Percentiles rank a stretch among this genome's conserved stretches.
Conservation (phyloP, 2,113 vertebrate species). For the Gnathonemus echidnorhynchus region DNA sequence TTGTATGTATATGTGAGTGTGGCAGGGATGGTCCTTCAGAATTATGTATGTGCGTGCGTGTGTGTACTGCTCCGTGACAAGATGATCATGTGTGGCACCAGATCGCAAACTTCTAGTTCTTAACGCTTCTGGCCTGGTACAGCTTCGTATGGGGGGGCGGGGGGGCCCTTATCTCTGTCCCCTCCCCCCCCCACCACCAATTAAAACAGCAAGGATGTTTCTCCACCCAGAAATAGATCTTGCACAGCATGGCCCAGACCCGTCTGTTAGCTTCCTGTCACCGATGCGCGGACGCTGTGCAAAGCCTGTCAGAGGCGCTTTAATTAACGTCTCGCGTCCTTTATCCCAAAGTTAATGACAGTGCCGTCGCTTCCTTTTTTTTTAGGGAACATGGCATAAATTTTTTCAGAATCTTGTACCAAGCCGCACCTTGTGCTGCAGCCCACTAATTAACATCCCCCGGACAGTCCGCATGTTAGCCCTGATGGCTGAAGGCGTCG, state of each 20-base stretch:
- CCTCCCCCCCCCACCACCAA: neutral
- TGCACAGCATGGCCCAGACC: neutral
- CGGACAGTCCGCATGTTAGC: neutral
- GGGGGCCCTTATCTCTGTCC: neutral
- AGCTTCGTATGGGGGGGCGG: neutral
- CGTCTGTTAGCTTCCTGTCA: neutral
- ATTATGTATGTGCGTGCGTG: neutral
- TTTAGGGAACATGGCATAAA: neutral
- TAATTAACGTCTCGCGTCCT: slow-evolving; percentile 19
- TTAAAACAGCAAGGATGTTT: neutral
- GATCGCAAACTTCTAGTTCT: neutral
- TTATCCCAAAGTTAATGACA: slow-evolving; percentile 17
- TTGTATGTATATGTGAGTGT: neutral
- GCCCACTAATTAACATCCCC: slow-evolving; percentile 5
- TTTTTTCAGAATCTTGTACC: neutral
- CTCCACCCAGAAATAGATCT: slow-evolving; percentile 7
- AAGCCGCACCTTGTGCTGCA: neutral
- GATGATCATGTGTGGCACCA: neutral
- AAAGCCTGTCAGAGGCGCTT: neutral
- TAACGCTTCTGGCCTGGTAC: neutral
- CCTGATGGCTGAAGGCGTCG: neutral
- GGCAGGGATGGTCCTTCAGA: no score
- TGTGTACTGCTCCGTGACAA: no score
- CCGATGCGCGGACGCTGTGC: neutral
- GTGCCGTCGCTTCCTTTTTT: neutral